Conservation (phyloP, 2,113 vertebrate genomes). For the Notarius quadriscutis region DNA sequence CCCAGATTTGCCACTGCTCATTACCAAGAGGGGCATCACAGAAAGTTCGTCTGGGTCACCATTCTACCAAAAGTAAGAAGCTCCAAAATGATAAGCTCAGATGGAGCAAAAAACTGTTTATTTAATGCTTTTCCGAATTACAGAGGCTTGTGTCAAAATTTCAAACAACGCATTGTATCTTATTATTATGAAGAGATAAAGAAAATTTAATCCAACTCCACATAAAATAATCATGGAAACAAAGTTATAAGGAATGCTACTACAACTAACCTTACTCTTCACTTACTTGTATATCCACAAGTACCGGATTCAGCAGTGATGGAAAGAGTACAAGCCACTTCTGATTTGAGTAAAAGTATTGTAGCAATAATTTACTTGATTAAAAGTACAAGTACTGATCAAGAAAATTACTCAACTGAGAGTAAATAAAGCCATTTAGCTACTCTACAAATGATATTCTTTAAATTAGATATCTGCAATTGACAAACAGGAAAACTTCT, state of each 20-base stretch:
- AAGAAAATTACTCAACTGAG: not conserved
- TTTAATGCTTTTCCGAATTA: not conserved
- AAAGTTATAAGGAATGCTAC: not conserved
- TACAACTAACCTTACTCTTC: not conserved
- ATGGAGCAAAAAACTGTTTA: not conserved
- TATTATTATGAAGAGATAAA: not conserved
- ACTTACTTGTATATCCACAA: not conserved
- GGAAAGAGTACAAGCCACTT: not conserved
- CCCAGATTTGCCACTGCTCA: conserved; percentile 28
- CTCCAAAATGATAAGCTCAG: not conserved
- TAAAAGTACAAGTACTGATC: not conserved
- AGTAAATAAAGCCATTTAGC: not conserved
- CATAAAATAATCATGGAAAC: not conserved
- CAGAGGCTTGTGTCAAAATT: not conserved
- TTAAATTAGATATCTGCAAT: not conserved
- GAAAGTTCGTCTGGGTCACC: not conserved
- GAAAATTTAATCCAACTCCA: not conserved
- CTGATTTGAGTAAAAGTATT: not conserved
- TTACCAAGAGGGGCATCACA: conserved; percentile 18
- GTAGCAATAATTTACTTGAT: not conserved
- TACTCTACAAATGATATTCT: not conserved
- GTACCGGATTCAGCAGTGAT: not conserved
- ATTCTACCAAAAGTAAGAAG: not conserved
- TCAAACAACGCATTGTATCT: not conserved
- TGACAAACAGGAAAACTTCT: not conserved